These are phyloP conservation scores for Acronicta leporina DNA, from an alignment of 2,888 invertebrate species.

Conservation along the genomic window DNA sequence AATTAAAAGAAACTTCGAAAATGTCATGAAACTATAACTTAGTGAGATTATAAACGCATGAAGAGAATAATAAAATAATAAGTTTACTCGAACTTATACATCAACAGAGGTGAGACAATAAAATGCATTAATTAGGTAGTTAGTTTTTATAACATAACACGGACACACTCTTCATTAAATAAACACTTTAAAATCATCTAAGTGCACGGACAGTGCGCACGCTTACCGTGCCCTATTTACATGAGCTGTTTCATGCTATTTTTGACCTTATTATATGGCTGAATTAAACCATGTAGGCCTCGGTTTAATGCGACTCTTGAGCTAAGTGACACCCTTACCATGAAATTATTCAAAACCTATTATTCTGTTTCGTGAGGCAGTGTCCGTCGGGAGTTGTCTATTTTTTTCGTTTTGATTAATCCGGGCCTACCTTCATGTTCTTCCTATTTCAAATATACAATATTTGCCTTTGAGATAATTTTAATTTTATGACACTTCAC, in stretches of 20 bases:
- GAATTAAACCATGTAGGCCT: too few species aligned
- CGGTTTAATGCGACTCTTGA: too few species aligned
- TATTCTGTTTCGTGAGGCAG: too few species aligned
- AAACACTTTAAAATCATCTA: slow-evolving; percentile 28
- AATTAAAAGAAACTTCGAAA: too few species aligned
- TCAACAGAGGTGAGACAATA: slow-evolving; percentile 41
- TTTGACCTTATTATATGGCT: not conserved
- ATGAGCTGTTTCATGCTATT: not conserved
- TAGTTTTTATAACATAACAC: slow-evolving; percentile 24
- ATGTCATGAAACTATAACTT: not conserved
- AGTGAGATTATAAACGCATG: slow-evolving; percentile 5
- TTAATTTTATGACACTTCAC: too few species aligned
- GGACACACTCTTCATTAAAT: slow-evolving; percentile 39
- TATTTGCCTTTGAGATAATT: too few species aligned
- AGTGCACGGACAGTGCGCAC: not conserved
- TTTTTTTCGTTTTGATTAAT: too few species aligned
- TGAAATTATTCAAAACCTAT: too few species aligned
- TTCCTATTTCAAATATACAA: too few species aligned
- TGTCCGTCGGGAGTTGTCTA: too few species aligned
- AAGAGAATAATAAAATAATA: slow-evolving; percentile 21
- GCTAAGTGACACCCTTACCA: too few species aligned
- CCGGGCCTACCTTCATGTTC: too few species aligned
- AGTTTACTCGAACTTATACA: slow-evolving; percentile 21
- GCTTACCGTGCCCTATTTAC: slow-evolving; percentile 2
- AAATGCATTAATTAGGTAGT: slow-evolving; percentile 38